Evolutionary conservation across 2,888 invertebrate species (phyloP), one percentile per base, ranked within the genome.

Genomic region (Anaspis maculata): DNA sequence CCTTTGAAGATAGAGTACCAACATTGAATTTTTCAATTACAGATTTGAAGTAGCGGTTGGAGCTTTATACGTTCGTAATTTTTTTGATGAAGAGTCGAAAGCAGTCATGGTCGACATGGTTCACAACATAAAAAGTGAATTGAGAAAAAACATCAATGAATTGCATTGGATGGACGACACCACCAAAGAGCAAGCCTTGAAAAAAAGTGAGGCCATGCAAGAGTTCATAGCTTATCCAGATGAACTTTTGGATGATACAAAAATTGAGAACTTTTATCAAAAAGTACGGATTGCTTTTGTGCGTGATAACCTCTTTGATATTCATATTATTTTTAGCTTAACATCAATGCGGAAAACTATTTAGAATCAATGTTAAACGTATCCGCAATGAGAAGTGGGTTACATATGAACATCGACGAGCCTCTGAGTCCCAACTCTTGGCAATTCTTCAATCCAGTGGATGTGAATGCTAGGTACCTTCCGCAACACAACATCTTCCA

Each of bases 401-500:
- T n/a, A n/a, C n/a, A n/a, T n/a, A n/a, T n/a, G n/a, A n/a, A n/a
- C n/a, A n/a, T n/a, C n/a, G n/a, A n/a, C n/a, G n/a, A n/a, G n/a
- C n/a, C n/a, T n/a, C n/a, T n/a, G n/a, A n/a, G n/a, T n/a, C n/a
- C n/a, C n/a, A n/a, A n/a, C n/a, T n/a, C n/a, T n/a, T n/a, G n/a
- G n/a, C n/a, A n/a, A n/a, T n/a, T n/a, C n/a, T n/a, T n/a, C n/a
- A n/a, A n/a, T n/a, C n/a, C n/a, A n/a, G n/a, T n/a, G n/a, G n/a
- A n/a, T n/a, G n/a, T 74, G n/a, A 74, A 74, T 47, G 74, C 74
- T 1, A 74, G 66, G 51, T 74, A 74, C 43, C 64, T 64, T 13
- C 61, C 67, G 3, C 55, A 65, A 2, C 70, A 72, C 44, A 75
- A 76, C 46, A 70, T 68, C 44, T 74, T 75, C 44, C 67, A 40